Evolutionary conservation across 2,888 invertebrate species (phyloP).

Genomic region (Archips xylosteana): DNA sequence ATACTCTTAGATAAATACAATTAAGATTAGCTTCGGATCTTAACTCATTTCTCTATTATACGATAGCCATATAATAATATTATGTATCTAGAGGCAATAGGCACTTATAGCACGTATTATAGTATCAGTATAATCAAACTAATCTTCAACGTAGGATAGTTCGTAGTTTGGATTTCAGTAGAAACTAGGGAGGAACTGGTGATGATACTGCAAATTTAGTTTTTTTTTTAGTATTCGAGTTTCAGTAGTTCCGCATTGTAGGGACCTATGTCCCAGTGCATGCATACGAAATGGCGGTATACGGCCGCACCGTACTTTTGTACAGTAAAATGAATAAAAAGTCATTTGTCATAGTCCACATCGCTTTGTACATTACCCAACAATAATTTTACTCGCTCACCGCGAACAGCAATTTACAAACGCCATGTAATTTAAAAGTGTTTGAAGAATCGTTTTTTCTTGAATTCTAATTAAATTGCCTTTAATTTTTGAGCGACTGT

Average conservation of each 20-base stretch:
- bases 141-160: conserved; percentile 29
- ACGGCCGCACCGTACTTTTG: conserved; percentile 50
- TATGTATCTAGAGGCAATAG: conserved; percentile 33
- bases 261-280: conserved; percentile 53
- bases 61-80: conserved; percentile 17
- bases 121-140: conserved; percentile 27
- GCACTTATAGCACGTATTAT: conserved; percentile 26
- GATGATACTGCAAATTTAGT: conserved; percentile 54
- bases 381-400: conserved; percentile 50
- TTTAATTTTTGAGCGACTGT: no score
- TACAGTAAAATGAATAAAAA: conserved; percentile 66
- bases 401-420: conserved; percentile 18
- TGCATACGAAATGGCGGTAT: conserved; percentile 58
- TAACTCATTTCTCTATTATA: conserved; percentile 34
- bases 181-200: conserved; percentile 66
- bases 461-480: not conserved
- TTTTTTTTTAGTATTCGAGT: conserved; percentile 7
- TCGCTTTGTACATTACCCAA: conserved; percentile 49
- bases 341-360: conserved; percentile 61
- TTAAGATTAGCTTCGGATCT: conserved; percentile 27
- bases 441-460: not conserved
- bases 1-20: conserved; percentile 24
- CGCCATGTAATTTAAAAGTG: conserved; percentile 13
- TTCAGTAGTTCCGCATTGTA: conserved; percentile 40
- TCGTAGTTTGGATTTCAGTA: conserved; percentile 73